Base-by-base conservation (phyloP, 2,888 invertebrate genomes). In the Punctoribates punctum region DNA sequence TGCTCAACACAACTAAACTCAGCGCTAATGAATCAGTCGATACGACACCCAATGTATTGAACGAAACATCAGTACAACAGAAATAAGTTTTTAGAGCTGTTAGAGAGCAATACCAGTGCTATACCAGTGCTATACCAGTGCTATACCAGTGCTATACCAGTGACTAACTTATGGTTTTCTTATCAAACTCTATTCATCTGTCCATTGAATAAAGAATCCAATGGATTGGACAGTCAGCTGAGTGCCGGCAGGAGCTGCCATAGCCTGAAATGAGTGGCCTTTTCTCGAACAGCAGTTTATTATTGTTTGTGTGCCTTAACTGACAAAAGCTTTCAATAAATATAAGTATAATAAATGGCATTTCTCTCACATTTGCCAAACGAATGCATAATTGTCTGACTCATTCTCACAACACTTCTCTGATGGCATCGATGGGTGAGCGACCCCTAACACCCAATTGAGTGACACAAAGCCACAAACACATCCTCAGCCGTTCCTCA, bases 81-180 rank as follows among this genome's bases (percentile, higher is more conserved):
- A 20, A 51, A 51, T 51, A 51, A 51, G 51, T 51, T 51, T 51
- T 51, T 20, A 51, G 51, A 51, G 51, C 20, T 51, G 51, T 51
- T 51, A 51, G 51, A 51, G 20, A n/a, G 2, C 48, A 48, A 48
- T n/a, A 48, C 51, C 51, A 51, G 51, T 51, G 51, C 51, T 42
- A 51, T 20, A 51, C 51, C 51, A 51, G 51, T 51, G 51, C n/a
- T n/a, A n/a, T n/a, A n/a, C n/a, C n/a, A 51, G 20, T 3, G 2
- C 48, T 6, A 48, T n/a, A 48, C 51, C 51, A 51, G 51, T 51
- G 51, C 51, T 42, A 51, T 20, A 51, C 51, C 51, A 51, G 51
- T 51, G 51, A n/a, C 51, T 51, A 51, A 51, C 51, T 51, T 51
- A 51, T 51, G 51, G 51, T 51, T 51, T 51, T 51, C 51, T 51